phyloP scores from a whole-genome alignment of 2,113 vertebrate genomes.

The Artemisiospiza belli region DNA sequence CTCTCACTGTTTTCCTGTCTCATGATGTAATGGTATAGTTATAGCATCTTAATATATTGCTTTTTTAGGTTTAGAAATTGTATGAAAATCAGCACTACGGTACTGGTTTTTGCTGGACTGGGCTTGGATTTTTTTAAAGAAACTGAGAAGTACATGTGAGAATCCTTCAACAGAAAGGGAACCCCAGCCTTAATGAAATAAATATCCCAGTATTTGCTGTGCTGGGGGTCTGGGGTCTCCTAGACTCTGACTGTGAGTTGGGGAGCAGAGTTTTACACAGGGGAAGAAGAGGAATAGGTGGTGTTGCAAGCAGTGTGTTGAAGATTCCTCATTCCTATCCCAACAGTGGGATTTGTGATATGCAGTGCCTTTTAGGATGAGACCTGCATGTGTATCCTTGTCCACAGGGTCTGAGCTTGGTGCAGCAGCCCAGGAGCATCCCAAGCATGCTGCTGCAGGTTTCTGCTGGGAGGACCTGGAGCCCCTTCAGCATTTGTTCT shows the following conservation, averaged over 20 bases:
- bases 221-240: not conserved
- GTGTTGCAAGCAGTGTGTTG: not conserved
- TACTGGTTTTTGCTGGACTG: not conserved
- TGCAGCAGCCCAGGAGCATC: not conserved
- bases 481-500: not conserved
- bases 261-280: not conserved
- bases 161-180: not conserved
- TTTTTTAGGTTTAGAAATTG: not conserved
- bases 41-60: not conserved
- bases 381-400: not conserved
- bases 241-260: not conserved
- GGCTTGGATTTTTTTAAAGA: not conserved
- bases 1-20: not conserved
- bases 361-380: not conserved
- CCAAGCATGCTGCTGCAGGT: not conserved
- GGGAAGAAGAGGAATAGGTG: not conserved
- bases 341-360: not conserved
- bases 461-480: not conserved
- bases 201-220: not conserved
- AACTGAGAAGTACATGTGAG: not conserved
- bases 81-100: not conserved
- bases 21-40: not conserved
- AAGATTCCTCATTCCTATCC: not conserved
- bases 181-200: not conserved
- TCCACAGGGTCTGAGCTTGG: rapidly evolving